Percentiles rank a stretch among this genome's conserved stretches.
Evolutionary conservation across 2,797 vertebrate species (phyloP).

Genomic region (Mormyrus hasselquistii): DNA sequence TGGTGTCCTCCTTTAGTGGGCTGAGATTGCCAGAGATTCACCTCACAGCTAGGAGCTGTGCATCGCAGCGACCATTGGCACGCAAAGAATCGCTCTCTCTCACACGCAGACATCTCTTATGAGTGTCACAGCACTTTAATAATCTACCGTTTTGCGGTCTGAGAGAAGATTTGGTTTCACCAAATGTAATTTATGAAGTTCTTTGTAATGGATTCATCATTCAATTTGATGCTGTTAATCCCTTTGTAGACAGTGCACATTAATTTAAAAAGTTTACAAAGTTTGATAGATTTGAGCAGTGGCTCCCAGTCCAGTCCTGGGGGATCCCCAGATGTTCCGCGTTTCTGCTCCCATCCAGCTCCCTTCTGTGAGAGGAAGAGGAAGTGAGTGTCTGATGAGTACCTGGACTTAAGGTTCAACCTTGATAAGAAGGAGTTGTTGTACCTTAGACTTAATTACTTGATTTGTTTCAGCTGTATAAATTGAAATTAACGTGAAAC

Average conservation of each 20-base stretch:
- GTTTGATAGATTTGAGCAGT: conserved; percentile 5
- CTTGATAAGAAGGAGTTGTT: not conserved
- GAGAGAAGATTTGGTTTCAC: conserved; percentile 25
- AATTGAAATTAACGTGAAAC: not conserved
- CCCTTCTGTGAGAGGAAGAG: not conserved
- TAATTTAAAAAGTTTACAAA: conserved; percentile 14
- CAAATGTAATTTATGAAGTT: conserved; percentile 54
- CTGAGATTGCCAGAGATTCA: not conserved
- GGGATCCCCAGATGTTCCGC: not conserved
- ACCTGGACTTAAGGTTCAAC: not conserved
- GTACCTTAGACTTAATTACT: not conserved
- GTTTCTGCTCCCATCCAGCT: not conserved
- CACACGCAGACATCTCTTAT: conserved; percentile 18
- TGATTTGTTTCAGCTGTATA: not conserved
- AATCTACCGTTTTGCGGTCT: conserved; percentile 25
- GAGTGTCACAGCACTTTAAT: conserved; percentile 21
- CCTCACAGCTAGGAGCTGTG: not conserved
- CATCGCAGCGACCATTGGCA: not conserved
- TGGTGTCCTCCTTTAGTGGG: not conserved
- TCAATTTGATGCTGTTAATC: conserved; percentile 64
- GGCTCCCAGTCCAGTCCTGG: not conserved
- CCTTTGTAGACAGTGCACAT: conserved; percentile 23
- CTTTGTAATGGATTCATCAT: conserved; percentile 59
- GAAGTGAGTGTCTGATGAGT: not conserved
- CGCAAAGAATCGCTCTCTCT: conserved; percentile 17